Base-by-base conservation (phyloP, 2,888 invertebrate genomes). In the Drosophila merina region DNA sequence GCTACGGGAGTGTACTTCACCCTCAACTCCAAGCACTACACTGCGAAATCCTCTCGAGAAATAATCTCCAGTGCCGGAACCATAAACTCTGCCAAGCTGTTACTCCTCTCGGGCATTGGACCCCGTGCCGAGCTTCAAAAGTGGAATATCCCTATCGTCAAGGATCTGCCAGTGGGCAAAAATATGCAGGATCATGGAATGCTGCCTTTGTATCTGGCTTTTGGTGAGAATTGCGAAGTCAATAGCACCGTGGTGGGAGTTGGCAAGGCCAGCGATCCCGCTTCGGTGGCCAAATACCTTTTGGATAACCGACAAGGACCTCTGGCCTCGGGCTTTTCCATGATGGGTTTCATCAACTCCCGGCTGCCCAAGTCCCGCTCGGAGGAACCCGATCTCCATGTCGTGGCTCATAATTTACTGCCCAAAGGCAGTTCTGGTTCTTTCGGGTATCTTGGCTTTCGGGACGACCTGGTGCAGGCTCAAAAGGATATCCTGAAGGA, bases 181-280 rank as follows among this genome's bases (percentile, higher is more conserved):
- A 95, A 96, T 86, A 92, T 97, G 0, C 96, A 96, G 89, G 97
- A 97, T 87, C 97, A 97, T 87, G 94, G 96, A 50, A 95, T 94
- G 9, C 92, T 95, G 60, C 82, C 86, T 0, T 59, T 81, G 9
- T 67, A 68, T 38, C 66, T 89, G 10, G 73, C 73, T 56, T 92
- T 93, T 2, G 36, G 51, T 72, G 79, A 31, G 33, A 64, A 59
- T 2, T 73, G 72, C 36, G 12, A 59, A n/a, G 50, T 74, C 0
- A 73, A 67, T 7, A 74, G 68, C 28, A 68, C 55, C 2, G 6
- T 42, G 8, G n/a, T 36, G 36, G 47, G 25, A 12, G 20, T 20
- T 20, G 4, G 42, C 4, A 0, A 9, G 31, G 33, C 68, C 12
- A 57, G 26, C 14, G 54, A 45, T 0, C 59, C 74, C 0, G 44